phyloP scores from a whole-genome alignment of 2,888 invertebrate species.

The Pogonocherus hispidulus region DNA sequence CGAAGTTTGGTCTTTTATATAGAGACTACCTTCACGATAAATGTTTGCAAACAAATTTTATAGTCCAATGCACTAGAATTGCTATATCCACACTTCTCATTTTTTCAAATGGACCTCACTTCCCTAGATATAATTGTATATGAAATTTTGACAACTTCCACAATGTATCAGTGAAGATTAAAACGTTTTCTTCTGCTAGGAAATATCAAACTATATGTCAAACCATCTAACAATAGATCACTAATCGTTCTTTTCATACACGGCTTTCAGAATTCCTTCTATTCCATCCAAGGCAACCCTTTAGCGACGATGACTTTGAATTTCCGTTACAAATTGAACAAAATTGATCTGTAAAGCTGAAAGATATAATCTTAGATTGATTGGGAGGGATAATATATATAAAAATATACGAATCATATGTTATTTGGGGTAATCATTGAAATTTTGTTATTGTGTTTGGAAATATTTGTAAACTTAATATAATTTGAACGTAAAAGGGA shows the following conservation, averaged over 20 bases:
- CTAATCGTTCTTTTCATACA: slow-evolving; percentile 52
- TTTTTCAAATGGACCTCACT: too few relatives aligned
- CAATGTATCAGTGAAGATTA: slow-evolving; percentile 24
- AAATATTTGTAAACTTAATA: slow-evolving; percentile 41
- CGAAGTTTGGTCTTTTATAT: too few relatives aligned
- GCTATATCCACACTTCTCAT: slow-evolving; percentile 14
- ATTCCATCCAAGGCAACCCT: slow-evolving; percentile 40
- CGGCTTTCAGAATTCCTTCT: slow-evolving; percentile 35
- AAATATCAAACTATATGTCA: slow-evolving; percentile 46
- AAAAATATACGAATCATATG: background rate
- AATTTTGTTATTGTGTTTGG: slow-evolving; percentile 48
- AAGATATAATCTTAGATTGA: slow-evolving; percentile 34
- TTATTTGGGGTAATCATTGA: slow-evolving; percentile 41
- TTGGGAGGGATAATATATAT: slow-evolving; percentile 4
- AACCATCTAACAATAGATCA: slow-evolving; percentile 46
- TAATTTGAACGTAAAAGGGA: slow-evolving; percentile 1
- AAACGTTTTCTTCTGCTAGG: slow-evolving; percentile 30
- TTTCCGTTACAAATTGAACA: slow-evolving; percentile 34
- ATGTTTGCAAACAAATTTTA: slow-evolving; percentile 46
- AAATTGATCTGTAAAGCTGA: slow-evolving; percentile 34
- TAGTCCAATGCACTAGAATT: slow-evolving; percentile 40
- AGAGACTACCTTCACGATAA: too few relatives aligned
- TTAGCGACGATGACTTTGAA: slow-evolving; percentile 46
- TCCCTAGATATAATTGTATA: slow-evolving; percentile 32
- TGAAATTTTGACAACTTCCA: slow-evolving; percentile 31